Evolutionary conservation across 2,113 vertebrate genomes (phyloP), one percentile per base, ranked within the genome.

Genomic region (Caracal caracal): DNA sequence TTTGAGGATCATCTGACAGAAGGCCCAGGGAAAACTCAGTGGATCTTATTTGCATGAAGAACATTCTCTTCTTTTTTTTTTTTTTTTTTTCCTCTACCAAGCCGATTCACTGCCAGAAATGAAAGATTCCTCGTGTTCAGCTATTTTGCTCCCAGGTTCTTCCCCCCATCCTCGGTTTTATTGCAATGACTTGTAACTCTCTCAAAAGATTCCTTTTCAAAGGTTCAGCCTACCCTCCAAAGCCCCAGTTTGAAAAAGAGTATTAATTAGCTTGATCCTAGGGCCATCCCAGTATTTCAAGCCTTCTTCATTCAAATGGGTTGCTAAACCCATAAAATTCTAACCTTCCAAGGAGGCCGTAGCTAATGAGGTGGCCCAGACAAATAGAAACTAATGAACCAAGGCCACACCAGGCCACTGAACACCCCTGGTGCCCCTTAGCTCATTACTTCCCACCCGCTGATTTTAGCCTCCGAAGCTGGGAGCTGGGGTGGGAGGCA

Each of bases 1-100:
- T 97, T 97, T 97, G 96, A 98, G 98, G 98, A 97, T 97, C 97
- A 95, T 93, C 81, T 96, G 6, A 35, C 90, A 90, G 73, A 97
- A 97, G 93, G 93, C 91, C 70, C 4, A 49, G 93, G 30, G 95
- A 97, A 94, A 88, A 90, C 95, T 93, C 95, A 17, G 6, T 15
- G 59, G 97, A 92, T 68, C 90, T 93, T 92, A 94, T 95, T 89
- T 98, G 92, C 97, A 97, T 94, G 96, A 94, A 79, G 22, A 56
- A 97, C 89, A 87, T 92, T 47, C 65, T 37, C n/a, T n/a, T 56
- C 70, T 88, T 56, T 19, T 2, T 1, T 9, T 56, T 75, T 88
- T 51, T 19, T 59, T 75, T 88, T 59, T 19, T 2, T 1, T 6
- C 28, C 51, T 70, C 68, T 17, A 20, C 43, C 61, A 78, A 89